phyloP scores from a whole-genome alignment of 2,888 invertebrate genomes.

The Cheilosia vulpina region DNA sequence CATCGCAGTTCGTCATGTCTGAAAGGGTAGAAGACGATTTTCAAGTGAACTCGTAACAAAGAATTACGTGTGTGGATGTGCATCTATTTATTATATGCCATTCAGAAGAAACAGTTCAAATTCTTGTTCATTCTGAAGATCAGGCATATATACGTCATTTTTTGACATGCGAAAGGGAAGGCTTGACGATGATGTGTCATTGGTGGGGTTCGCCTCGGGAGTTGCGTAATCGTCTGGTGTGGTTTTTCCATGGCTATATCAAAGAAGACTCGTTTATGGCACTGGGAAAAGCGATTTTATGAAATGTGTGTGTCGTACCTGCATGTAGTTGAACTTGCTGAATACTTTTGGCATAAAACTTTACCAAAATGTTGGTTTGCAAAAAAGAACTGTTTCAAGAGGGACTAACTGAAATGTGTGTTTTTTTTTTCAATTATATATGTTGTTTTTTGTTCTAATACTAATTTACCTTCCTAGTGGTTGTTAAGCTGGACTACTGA shows the following conservation, averaged over 20 bases:
- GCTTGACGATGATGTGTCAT: neutral
- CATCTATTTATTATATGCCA: slow-evolving; percentile 33
- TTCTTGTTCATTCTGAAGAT: neutral
- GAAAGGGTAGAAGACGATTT: slow-evolving; percentile 25
- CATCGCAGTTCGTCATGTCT: slow-evolving; percentile 1
- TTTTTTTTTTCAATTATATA: too few relatives aligned
- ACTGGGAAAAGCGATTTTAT: too few relatives aligned
- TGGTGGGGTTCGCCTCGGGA: neutral
- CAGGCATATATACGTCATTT: slow-evolving; percentile 16
- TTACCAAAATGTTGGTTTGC: too few relatives aligned
- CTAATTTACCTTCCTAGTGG: too few relatives aligned
- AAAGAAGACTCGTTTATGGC: too few relatives aligned
- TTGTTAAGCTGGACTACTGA: too few relatives aligned
- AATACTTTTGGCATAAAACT: too few relatives aligned
- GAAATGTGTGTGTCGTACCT: too few relatives aligned
- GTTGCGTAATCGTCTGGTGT: neutral
- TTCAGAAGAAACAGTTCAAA: slow-evolving; percentile 16
- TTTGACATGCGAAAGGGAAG: slow-evolving; percentile 6
- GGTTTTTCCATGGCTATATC: neutral
- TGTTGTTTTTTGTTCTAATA: too few relatives aligned
- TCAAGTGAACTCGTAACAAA: slow-evolving; percentile 24
- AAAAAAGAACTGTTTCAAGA: too few relatives aligned
- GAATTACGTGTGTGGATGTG: neutral
- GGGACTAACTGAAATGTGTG: too few relatives aligned
- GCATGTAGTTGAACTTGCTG: too few relatives aligned